Evolutionary conservation across 2,113 vertebrate genomes (phyloP).

Genomic region (Pseudolaguvia tuberculata): DNA sequence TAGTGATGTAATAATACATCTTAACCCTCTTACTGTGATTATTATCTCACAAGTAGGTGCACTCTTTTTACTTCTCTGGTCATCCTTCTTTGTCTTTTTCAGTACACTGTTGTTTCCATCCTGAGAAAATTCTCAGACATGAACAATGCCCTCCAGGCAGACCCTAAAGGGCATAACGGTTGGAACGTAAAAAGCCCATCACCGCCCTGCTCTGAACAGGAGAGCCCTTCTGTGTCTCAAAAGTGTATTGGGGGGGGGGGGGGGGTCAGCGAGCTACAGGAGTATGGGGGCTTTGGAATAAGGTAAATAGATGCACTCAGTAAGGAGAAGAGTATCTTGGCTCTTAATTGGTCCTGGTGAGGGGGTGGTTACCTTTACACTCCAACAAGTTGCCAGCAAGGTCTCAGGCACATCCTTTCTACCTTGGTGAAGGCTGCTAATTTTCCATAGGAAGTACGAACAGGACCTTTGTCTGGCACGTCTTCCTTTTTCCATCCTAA

Average conservation of each 20-base stretch:
- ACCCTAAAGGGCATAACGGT: conserved; percentile 72
- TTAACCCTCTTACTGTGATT: conserved; percentile 69
- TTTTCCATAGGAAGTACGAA: conserved; percentile 99
- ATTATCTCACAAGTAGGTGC: conserved; percentile 79
- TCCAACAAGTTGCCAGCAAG: conserved; percentile 53
- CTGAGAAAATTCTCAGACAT: conserved; percentile 81
- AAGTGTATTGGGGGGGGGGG: conserved; percentile 65
- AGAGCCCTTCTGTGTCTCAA: conserved; percentile 95
- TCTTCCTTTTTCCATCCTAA: conserved; percentile 94
- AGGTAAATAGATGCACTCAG: conserved; percentile 88
- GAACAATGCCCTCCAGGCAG: conserved; percentile 76
- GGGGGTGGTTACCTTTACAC: conserved; percentile 74
- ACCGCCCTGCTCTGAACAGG: conserved; percentile 72
- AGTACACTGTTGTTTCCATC: conserved; percentile 86
- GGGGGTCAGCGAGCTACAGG: conserved; percentile 41
- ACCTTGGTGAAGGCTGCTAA: conserved; percentile 99
- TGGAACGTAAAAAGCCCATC: conserved; percentile 78
- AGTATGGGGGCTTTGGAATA: conserved; percentile 47
- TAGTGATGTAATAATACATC: conserved; percentile 40
- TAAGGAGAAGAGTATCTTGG: conserved; percentile 87
- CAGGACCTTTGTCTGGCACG: conserved; percentile 99
- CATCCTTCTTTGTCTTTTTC: conserved; percentile 55
- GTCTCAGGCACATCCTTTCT: conserved; percentile 82
- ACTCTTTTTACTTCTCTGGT: conserved; percentile 54
- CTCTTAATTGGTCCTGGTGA: conserved; percentile 83